Percentiles rank a stretch among this genome's conserved stretches.
Conservation (phyloP, 2,888 invertebrate genomes). For the Drosophila pegasa region DNA sequence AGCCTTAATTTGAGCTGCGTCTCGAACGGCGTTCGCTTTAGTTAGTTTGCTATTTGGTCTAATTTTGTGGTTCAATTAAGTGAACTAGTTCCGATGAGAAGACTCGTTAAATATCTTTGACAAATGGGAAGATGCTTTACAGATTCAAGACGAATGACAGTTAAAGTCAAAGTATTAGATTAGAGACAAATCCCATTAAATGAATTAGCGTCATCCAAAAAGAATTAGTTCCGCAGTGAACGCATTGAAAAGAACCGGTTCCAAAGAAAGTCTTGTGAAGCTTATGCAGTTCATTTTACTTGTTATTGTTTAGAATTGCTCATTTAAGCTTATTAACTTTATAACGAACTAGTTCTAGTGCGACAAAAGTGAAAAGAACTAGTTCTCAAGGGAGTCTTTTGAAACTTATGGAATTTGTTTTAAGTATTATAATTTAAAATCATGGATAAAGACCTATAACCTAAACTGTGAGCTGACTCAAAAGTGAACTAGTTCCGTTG, state of each 20-base stretch:
- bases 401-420: not conserved
- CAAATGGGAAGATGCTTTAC: not conserved
- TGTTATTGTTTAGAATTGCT: not conserved
- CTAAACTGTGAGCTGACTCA: not conserved
- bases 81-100: not conserved
- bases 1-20: slow-evolving; percentile 5
- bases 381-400: not conserved
- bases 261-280: not conserved
- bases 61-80: not conserved
- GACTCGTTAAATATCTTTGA: not conserved
- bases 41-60: not conserved
- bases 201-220: too few relatives aligned
- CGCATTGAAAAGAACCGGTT: not conserved
- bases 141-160: not conserved
- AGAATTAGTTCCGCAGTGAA: not conserved
- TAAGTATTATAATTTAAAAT: not conserved
- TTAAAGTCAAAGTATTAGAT: not conserved
- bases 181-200: too few relatives aligned
- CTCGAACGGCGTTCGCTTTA: not conserved
- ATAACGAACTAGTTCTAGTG: not conserved
- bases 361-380: not conserved
- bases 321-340: too few relatives aligned
- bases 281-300: not conserved
- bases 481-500: slow-evolving; percentile 21
- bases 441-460: too few relatives aligned